Evolutionary conservation across 2,888 invertebrate species (phyloP).

Genomic region (Cryptus armator): DNA sequence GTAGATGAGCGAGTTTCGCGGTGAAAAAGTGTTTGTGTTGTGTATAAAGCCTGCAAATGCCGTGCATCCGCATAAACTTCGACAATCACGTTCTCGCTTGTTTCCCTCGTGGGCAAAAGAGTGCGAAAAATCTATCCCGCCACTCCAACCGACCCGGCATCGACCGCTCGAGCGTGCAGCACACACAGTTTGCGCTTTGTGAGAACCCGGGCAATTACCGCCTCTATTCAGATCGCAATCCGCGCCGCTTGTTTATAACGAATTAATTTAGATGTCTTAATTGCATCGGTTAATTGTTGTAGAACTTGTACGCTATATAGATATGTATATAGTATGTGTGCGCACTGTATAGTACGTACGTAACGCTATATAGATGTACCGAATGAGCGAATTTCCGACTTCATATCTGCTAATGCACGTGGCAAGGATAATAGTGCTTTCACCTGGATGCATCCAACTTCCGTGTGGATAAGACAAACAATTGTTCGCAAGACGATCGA

Average conservation of each 20-base stretch:
- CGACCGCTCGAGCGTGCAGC: slow-evolving; percentile 50
- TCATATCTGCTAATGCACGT: slow-evolving; percentile 28
- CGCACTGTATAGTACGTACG: slow-evolving; percentile 6
- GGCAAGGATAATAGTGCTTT: slow-evolving; percentile 57
- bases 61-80: slow-evolving; percentile 34
- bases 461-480: slow-evolving; percentile 59
- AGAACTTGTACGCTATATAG: slow-evolving; percentile 62
- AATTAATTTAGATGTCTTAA: slow-evolving; percentile 85
- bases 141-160: slow-evolving; percentile 41
- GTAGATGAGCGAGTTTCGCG: slow-evolving; percentile 66
- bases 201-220: slow-evolving; percentile 84
- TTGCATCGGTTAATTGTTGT: slow-evolving; percentile 84
- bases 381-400: slow-evolving; percentile 45
- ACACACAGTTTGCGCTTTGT: slow-evolving; percentile 74
- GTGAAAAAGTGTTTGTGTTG: slow-evolving; percentile 31
- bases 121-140: slow-evolving; percentile 19
- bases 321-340: not conserved
- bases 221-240: slow-evolving; percentile 77
- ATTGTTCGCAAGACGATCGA: slow-evolving; percentile 5
- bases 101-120: slow-evolving; percentile 50
- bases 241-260: slow-evolving; percentile 77
- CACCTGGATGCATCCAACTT: slow-evolving; percentile 53
- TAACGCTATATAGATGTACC: slow-evolving; percentile 35
- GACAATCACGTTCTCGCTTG: slow-evolving; percentile 30
- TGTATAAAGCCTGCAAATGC: slow-evolving; percentile 30